Evolutionary conservation across 2,888 invertebrate genomes (phyloP).

Genomic region (Drosophila fungiperda): DNA sequence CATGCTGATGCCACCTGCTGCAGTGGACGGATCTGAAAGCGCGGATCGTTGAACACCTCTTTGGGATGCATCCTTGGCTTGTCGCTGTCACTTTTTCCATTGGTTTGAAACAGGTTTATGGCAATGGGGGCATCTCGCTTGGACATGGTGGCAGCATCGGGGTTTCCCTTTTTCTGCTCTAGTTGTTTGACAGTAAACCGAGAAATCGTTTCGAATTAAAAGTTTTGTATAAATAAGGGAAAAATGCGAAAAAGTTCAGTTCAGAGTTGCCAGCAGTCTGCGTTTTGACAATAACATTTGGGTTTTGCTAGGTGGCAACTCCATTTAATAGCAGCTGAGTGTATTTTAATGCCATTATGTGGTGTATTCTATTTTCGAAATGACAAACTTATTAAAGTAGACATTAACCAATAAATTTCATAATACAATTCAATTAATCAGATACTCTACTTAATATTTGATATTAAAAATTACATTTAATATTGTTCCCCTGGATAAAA

Average conservation of each 20-base stretch:
- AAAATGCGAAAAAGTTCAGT: neutral
- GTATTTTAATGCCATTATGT: neutral
- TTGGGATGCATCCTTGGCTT: neutral
- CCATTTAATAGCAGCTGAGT: constrained; percentile 1
- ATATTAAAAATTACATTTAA: too few relatives aligned
- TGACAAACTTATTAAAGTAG: neutral
- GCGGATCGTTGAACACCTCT: constrained; percentile 88
- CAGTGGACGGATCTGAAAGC: constrained; percentile 87
- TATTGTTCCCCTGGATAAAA: neutral
- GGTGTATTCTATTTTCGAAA: neutral
- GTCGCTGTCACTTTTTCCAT: neutral
- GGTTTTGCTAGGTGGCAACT: constrained; percentile 19
- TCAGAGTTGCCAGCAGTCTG: constrained; percentile 34
- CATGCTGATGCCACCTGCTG: constrained; percentile 84
- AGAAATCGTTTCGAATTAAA: constrained; percentile 11
- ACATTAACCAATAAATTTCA: neutral
- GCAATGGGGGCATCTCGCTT: constrained; percentile 18
- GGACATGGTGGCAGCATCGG: constrained; percentile 42
- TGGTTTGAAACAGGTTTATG: neutral
- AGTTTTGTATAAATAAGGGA: constrained; percentile 3
- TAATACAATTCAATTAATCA: neutral
- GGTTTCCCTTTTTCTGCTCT: neutral
- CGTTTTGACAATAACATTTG: constrained; percentile 10
- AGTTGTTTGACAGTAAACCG: constrained; percentile 20
- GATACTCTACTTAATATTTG: neutral